Base-by-base conservation (phyloP, 2,113 vertebrate species). In the Microtus richardsoni region DNA sequence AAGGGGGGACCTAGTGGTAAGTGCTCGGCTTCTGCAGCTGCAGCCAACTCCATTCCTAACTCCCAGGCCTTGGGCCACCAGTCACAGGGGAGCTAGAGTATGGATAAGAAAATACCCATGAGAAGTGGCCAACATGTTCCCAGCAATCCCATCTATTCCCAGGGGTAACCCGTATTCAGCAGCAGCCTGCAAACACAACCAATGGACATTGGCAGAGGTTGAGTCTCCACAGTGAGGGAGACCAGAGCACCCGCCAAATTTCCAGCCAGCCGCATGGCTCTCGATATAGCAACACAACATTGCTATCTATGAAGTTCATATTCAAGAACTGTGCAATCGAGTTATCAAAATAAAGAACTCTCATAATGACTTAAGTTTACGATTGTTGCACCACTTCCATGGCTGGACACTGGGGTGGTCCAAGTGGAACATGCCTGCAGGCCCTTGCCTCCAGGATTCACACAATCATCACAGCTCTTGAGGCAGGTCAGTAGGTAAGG, bases 61-160 rank as follows among this genome's bases (percentile, higher is more conserved):
- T 24, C 71, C 73, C 28, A 73, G 9, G 21, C 30, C 47, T n/a
- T 3, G 7, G 70, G 33, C 2, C 68, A 62, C 36, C 13, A 80
- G 71, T 16, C 13, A 36, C 87, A 4, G 26, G 52, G 3, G 39
- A 88, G 47, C 30, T 68, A 52, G 5, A 47, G 47, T 14, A 47
- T 4, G 36, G 58, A 36, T 41, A 21, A 33, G 47, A 30, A 89
- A 83, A 79, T 39, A 58, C 75, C n/a, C 74, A 93, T 84, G 77
- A 88, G 10, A 89, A 52, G 33, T 47, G 92, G 94, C 85, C 74
- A 36, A 84, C 88, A 97, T 39, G 33, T 21, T 66, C 36, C 7
- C 66, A 54, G n/a, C n/a, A 62, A 83, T 70, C 41, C 90, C 62
- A 94, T 86, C 1, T 0, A 19, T 30, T 36, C 33, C 68, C 41